Evolutionary conservation across 2,797 vertebrate species (phyloP).

Genomic region (Anableps anableps): DNA sequence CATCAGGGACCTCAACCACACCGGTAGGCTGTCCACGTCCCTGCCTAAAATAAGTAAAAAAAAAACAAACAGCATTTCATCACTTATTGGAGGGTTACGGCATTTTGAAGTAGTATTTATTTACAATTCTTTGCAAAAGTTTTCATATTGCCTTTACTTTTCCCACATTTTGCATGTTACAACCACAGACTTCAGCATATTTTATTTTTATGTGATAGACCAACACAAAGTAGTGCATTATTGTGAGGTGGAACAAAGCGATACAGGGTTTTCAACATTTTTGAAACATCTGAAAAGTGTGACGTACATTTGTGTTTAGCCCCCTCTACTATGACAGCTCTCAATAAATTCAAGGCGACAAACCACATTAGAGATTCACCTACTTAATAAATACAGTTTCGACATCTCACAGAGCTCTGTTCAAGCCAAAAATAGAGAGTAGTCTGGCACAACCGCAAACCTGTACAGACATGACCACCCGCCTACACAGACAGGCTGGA

Average conservation of each 20-base stretch:
- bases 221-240: neutral
- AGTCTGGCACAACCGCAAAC: too few relatives aligned
- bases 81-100: neutral
- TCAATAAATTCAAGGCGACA: neutral
- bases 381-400: too few relatives aligned
- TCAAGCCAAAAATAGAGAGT: too few relatives aligned
- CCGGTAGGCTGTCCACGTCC: slow-evolving; percentile 79
- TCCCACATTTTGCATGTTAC: neutral
- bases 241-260: neutral
- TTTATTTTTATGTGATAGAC: neutral
- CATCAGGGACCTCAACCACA: slow-evolving; percentile 94
- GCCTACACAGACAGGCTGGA: too few relatives aligned
- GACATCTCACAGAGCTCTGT: too few relatives aligned
- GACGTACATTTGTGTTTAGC: neutral
- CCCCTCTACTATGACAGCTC: neutral
- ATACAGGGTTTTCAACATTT: neutral
- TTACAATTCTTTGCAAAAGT: neutral
- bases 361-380: neutral
- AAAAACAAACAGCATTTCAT: neutral
- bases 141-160: neutral
- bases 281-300: neutral
- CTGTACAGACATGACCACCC: too few relatives aligned
- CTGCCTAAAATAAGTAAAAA: slow-evolving; percentile 66
- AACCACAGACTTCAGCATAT: neutral
- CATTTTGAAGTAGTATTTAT: neutral